Conservation (phyloP, 2,113 vertebrate species). For the Girardinichthys multiradiatus region DNA sequence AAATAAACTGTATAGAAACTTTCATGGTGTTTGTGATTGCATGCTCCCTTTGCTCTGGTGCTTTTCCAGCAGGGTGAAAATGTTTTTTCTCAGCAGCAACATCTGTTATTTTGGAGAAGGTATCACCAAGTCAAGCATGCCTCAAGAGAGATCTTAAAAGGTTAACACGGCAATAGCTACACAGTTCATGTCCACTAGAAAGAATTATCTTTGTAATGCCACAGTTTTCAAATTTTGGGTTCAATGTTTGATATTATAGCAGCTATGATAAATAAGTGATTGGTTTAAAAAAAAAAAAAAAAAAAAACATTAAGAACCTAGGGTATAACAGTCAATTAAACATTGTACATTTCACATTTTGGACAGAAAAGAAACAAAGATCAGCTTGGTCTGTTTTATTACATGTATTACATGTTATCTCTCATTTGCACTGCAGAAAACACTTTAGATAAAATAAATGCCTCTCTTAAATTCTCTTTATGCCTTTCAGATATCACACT, state of each 20-base stretch:
- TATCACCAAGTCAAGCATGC: neutral
- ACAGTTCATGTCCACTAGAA: neutral
- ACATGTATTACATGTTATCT: too few relatives aligned
- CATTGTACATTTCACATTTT: neutral
- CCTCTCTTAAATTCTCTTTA: slow-evolving; percentile 25
- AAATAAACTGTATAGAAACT: neutral
- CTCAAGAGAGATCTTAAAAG: neutral
- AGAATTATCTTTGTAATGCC: neutral
- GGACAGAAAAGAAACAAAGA: neutral
- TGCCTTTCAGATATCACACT: slow-evolving; percentile 33
- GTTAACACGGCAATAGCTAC: neutral
- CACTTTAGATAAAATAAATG: slow-evolving; percentile 32
- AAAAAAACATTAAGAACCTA: neutral
- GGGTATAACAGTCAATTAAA: neutral
- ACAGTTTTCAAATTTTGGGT: neutral
- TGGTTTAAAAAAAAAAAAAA: too few relatives aligned
- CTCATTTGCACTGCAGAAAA: slow-evolving; percentile 29
- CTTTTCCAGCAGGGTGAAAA: neutral
- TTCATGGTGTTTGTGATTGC: neutral
- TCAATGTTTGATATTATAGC: neutral
- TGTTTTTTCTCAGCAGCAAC: neutral
- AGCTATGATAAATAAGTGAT: too few relatives aligned
- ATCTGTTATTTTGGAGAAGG: slow-evolving; percentile 8
- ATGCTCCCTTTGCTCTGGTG: neutral
- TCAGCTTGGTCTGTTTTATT: neutral